Percentiles rank a stretch among this genome's conserved stretches.
These are phyloP conservation scores for Micromussa lordhowensis DNA, from an alignment of 92 coral and sea anemone species.

Conservation along the genomic window DNA sequence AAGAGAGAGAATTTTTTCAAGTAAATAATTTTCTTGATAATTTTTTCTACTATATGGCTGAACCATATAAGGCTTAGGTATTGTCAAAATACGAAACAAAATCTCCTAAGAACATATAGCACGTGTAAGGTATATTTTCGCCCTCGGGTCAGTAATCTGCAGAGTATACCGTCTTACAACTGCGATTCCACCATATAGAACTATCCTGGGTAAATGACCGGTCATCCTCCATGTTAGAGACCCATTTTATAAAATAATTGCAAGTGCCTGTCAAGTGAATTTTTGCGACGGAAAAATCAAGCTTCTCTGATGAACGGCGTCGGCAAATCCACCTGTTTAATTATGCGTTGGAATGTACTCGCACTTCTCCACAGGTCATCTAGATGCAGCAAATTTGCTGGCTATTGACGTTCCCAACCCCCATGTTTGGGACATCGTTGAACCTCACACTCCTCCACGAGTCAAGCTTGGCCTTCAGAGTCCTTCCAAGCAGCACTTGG, in stretches of 20 bases:
- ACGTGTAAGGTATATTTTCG: background rate
- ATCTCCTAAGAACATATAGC: background rate
- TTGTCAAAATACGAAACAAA: background rate
- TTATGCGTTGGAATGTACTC: background rate
- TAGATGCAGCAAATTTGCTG: conserved; percentile 80
- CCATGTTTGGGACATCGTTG: conserved; percentile 91
- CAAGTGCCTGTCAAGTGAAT: no score
- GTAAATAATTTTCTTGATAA: no score
- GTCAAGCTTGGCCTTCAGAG: conserved; percentile 93
- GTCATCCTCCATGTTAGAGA: background rate
- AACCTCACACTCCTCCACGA: conserved; percentile 95
- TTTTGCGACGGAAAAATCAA: no score
- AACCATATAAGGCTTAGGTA: background rate
- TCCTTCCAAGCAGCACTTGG: conserved; percentile 85
- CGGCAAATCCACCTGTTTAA: background rate
- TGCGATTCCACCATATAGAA: background rate
- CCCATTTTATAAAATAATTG: no score
- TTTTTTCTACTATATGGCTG: no score
- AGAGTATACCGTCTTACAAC: background rate
- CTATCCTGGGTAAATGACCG: background rate
- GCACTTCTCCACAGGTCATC: conserved; percentile 63
- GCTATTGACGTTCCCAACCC: conserved; percentile 84
- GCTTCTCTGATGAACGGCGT: background rate
- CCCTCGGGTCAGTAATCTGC: background rate
- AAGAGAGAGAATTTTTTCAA: no score